Evolutionary conservation across 2,113 vertebrate species (phyloP).

Genomic region (Nanorana parkeri): DNA sequence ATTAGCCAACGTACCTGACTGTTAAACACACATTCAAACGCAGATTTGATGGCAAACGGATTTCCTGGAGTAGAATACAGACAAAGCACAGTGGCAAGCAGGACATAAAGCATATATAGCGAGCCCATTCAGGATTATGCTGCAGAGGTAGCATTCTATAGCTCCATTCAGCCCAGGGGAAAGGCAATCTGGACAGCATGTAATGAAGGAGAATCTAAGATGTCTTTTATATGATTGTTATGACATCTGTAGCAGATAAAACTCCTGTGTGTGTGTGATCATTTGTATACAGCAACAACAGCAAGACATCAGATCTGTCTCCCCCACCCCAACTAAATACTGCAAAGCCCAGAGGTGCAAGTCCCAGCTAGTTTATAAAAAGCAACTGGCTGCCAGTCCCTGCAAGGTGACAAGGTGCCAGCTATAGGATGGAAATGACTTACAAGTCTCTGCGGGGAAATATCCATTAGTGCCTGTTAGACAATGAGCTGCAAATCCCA

Average conservation of each 20-base stretch:
- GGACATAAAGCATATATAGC: too few species aligned
- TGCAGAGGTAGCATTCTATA: background rate
- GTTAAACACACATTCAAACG: background rate
- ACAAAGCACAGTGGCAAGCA: background rate
- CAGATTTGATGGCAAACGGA: background rate
- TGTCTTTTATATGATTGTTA: too few species aligned
- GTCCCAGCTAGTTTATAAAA: background rate
- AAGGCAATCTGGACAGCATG: background rate
- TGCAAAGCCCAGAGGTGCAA: background rate
- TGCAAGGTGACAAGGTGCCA: background rate
- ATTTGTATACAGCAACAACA: background rate
- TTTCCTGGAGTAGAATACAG: background rate
- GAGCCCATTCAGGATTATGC: conserved; percentile 12
- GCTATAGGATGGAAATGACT: background rate
- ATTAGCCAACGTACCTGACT: background rate
- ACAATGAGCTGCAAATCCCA: background rate
- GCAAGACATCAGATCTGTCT: background rate
- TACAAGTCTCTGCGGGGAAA: background rate
- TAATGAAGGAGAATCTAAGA: background rate
- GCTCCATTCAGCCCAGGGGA: background rate
- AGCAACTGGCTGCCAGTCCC: background rate
- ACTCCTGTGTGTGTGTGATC: background rate
- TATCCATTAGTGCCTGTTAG: background rate
- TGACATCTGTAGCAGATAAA: too few species aligned
- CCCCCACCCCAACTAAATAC: background rate